Percentiles rank a stretch among this genome's conserved stretches.
phyloP scores from a whole-genome alignment of 2,113 vertebrate species.

The Paramisgurnus dabryanus region DNA sequence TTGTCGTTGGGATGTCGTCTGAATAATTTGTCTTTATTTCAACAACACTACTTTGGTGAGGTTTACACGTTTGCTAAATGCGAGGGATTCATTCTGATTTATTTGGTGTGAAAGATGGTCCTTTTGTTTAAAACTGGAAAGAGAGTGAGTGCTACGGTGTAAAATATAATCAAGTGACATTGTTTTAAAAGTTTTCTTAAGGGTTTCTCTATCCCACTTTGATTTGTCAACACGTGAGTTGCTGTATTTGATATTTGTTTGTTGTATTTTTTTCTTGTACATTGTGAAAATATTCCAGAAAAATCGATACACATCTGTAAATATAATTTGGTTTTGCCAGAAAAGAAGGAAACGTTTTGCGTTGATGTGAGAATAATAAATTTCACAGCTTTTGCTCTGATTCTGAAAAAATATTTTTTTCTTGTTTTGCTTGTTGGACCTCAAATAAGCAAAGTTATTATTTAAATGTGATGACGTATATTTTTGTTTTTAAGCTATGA shows the following conservation, averaged over 20 bases:
- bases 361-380: conserved; percentile 80
- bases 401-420: conserved; percentile 51
- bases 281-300: conserved; percentile 87
- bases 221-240: conserved; percentile 83
- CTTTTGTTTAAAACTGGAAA: conserved; percentile 42
- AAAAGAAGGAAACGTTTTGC: conserved; percentile 63
- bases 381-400: conserved; percentile 67
- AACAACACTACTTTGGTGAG: conserved; percentile 30
- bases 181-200: conserved; percentile 76
- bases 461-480: background rate
- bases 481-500: background rate
- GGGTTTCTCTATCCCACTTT: conserved; percentile 68
- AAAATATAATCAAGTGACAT: conserved; percentile 39
- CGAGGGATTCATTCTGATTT: background rate
- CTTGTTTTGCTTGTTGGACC: conserved; percentile 50
- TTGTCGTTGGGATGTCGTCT: conserved; percentile 63
- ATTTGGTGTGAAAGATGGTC: background rate
- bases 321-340: conserved; percentile 82
- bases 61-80: conserved; percentile 24
- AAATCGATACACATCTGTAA: conserved; percentile 77
- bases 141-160: conserved; percentile 17
- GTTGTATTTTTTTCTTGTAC: conserved; percentile 86
- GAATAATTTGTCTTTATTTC: conserved; percentile 47
- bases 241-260: conserved; percentile 81
- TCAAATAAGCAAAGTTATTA: background rate